phyloP scores from a whole-genome alignment of 2,113 vertebrate genomes.

The Phoenicopterus ruber region DNA sequence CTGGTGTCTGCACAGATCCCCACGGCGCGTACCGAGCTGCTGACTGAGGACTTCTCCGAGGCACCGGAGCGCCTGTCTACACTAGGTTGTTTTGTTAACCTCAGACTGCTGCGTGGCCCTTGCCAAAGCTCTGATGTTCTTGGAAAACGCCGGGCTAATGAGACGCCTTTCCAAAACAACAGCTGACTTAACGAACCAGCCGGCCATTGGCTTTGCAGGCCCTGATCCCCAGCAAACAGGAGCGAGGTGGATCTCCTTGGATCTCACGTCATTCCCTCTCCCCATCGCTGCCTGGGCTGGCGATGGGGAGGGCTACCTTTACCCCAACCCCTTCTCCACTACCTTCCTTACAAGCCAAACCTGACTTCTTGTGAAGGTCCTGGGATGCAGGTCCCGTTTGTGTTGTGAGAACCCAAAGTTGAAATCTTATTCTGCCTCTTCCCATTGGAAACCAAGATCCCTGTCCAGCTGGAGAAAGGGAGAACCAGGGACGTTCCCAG shows the following conservation, averaged over 20 bases:
- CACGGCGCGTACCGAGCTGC: accelerated
- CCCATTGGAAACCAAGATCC: background rate
- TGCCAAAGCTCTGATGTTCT: conserved; percentile 51
- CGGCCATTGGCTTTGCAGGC: background rate
- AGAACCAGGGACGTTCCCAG: background rate
- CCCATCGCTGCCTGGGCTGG: background rate
- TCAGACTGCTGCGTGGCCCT: conserved; percentile 2
- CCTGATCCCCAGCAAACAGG: background rate
- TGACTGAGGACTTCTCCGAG: background rate
- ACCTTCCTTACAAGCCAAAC: background rate
- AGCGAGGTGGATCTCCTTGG: background rate
- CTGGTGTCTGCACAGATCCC: background rate
- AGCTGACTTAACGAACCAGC: background rate
- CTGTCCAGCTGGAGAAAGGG: background rate
- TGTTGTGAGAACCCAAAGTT: background rate
- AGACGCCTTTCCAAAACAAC: conserved; percentile 27
- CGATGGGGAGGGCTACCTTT: background rate
- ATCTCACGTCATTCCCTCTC: background rate
- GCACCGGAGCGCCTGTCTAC: background rate
- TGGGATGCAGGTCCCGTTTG: background rate
- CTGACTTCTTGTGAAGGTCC: background rate
- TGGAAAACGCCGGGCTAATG: background rate
- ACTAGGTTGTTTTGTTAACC: conserved; percentile 55
- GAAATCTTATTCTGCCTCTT: background rate
- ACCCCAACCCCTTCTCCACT: background rate